A percentile compares a stretch with the other conserved stretches of the same genome.
Conservation (phyloP, 2,797 vertebrate species). For the Schizopygopsis pylzovi region DNA sequence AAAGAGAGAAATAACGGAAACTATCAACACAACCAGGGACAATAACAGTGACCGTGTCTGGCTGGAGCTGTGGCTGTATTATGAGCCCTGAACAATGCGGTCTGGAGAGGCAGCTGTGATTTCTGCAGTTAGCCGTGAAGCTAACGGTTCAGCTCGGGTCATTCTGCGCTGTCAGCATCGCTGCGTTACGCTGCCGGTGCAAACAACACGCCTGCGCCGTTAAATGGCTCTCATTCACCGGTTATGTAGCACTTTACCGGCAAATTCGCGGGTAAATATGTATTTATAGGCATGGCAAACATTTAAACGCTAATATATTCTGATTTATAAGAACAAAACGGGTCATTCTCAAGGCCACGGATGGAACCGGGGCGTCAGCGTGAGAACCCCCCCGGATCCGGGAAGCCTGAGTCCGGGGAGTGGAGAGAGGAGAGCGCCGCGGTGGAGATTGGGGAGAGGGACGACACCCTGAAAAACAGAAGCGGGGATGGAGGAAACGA, state of each 20-base stretch:
- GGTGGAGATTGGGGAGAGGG: conserved; percentile 64
- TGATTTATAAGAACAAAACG: neutral
- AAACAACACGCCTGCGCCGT: conserved; percentile 33
- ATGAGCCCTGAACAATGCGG: neutral
- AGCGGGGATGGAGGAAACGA: conserved; percentile 57
- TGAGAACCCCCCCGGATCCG: conserved; percentile 82
- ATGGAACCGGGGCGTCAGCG: conserved; percentile 81
- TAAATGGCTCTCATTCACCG: neutral
- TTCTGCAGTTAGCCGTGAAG: conserved; percentile 35
- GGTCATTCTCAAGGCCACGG: conserved; percentile 63
- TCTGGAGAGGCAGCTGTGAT: neutral
- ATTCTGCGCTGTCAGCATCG: conserved; percentile 32
- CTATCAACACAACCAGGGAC: neutral
- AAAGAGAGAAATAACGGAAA: neutral
- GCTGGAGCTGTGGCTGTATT: neutral
- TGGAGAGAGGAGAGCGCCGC: conserved; percentile 78
- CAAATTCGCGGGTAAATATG: neutral
- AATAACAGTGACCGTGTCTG: neutral
- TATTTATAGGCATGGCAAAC: conserved; percentile 26
- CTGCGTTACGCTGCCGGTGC: conserved; percentile 7
- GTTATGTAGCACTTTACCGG: conserved; percentile 10
- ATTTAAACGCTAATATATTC: neutral
- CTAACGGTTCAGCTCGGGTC: conserved; percentile 30
- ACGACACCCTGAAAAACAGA: conserved; percentile 59
- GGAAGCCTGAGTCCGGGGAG: conserved; percentile 75